phyloP scores from a whole-genome alignment of 1,140 invertebrate genomes.

The Drosophila funebris region DNA sequence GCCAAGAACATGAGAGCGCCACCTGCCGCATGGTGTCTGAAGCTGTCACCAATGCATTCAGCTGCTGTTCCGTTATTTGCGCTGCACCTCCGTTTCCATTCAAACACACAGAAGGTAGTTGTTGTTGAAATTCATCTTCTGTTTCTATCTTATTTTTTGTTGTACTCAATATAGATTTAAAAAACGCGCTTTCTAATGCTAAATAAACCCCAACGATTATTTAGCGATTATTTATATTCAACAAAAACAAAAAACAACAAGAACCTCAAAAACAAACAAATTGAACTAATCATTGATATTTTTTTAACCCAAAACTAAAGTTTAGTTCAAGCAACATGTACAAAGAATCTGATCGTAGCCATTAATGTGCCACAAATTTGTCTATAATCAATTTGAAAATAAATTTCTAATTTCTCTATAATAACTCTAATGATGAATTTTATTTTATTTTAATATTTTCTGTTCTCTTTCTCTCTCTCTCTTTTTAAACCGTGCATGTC shows the following conservation, averaged over 20 bases:
- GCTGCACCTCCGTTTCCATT: conserved; percentile 45
- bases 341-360: conserved; percentile 46
- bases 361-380: conserved; percentile 51
- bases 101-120: conserved; percentile 54
- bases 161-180: conserved; percentile 28
- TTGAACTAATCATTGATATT: conserved; percentile 50
- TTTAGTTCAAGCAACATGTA: conserved; percentile 54
- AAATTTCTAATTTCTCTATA: conserved; percentile 54
- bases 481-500: conserved; percentile 19
- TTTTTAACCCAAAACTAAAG: conserved; percentile 62
- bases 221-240: conserved; percentile 27
- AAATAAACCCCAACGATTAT: conserved; percentile 34
- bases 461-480: conserved; percentile 7
- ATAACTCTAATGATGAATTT: conserved; percentile 65
- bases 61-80: conserved; percentile 42
- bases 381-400: conserved; percentile 73
- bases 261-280: conserved; percentile 32
- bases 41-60: conserved; percentile 42
- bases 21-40: conserved; percentile 31
- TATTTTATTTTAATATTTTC: conserved; percentile 52
- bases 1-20: conserved; percentile 29
- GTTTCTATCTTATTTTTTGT: conserved; percentile 39
- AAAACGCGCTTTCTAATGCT: conserved; percentile 68
- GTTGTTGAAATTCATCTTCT: conserved; percentile 41
- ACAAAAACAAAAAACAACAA: conserved; percentile 1